phyloP scores from a whole-genome alignment of 2,888 invertebrate species.

The Harmothoe impar region DNA sequence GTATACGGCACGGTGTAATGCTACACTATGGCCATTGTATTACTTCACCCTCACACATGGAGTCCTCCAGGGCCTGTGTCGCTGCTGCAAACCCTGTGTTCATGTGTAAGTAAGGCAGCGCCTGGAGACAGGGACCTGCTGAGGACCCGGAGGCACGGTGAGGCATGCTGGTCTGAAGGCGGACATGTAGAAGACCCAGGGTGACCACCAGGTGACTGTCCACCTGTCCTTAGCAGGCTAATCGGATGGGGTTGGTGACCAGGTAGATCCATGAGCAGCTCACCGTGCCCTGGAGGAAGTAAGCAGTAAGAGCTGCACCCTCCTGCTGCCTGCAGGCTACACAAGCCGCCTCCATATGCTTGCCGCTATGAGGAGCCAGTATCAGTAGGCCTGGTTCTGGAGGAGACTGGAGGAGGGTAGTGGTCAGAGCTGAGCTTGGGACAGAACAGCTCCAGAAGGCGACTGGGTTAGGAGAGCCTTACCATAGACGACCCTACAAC shows the following conservation, averaged over 20 bases:
- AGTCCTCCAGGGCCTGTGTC: slow-evolving; percentile 3
- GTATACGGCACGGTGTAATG: no score
- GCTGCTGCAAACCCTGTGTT: background rate
- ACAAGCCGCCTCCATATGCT: background rate
- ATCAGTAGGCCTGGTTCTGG: no score
- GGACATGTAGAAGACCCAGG: no score
- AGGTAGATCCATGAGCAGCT: slow-evolving; percentile 10
- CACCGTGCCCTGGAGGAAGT: background rate
- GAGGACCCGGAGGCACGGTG: background rate
- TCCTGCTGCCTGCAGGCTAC: background rate
- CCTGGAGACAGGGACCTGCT: background rate
- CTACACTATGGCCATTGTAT: no score
- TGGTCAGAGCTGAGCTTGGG: slow-evolving; percentile 18
- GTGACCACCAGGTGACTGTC: background rate
- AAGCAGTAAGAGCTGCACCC: background rate
- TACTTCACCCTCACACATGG: no score
- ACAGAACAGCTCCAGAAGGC: background rate
- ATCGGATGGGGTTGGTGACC: background rate
- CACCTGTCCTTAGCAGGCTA: slow-evolving; percentile 6
- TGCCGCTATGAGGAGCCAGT: no score
- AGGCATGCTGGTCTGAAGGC: no score
- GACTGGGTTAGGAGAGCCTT: background rate
- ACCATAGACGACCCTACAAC: background rate
- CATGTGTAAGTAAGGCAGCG: background rate
- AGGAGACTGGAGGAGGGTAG: background rate